Percentiles rank a stretch among this genome's conserved stretches.
Evolutionary conservation across 1,140 invertebrate genomes (phyloP).

Genomic region (Procambarus virginalis): DNA sequence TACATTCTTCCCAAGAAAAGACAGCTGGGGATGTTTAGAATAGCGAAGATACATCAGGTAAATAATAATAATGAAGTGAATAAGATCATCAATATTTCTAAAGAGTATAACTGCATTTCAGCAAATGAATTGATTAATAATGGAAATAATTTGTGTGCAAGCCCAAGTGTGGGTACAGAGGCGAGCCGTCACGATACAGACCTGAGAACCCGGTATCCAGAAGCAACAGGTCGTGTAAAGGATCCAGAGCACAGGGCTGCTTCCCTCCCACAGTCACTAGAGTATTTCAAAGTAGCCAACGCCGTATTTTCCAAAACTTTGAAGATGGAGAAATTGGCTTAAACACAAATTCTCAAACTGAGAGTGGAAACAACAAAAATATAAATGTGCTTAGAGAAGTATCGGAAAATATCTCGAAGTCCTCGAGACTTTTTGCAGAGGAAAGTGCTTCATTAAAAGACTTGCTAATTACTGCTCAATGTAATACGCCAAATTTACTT

Average conservation of each 20-base stretch:
- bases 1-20: constrained; percentile 32
- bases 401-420: background rate
- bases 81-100: background rate
- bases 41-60: background rate
- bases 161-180: background rate
- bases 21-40: background rate
- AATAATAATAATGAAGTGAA: background rate
- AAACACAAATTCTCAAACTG: background rate
- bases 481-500: background rate
- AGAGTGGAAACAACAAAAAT: background rate
- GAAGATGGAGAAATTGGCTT: background rate
- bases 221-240: background rate
- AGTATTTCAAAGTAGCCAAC: background rate
- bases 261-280: background rate
- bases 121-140: background rate
- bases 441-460: background rate
- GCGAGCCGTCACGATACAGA: background rate
- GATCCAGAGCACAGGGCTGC: background rate
- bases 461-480: background rate
- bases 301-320: background rate
- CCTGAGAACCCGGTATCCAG: background rate
- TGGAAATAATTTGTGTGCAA: background rate
- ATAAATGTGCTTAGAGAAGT: background rate
- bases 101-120: background rate
- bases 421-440: background rate